These are phyloP conservation scores for Oreochromis niloticus DNA, from an alignment of 2,113 vertebrate species.

Conservation along the genomic window DNA sequence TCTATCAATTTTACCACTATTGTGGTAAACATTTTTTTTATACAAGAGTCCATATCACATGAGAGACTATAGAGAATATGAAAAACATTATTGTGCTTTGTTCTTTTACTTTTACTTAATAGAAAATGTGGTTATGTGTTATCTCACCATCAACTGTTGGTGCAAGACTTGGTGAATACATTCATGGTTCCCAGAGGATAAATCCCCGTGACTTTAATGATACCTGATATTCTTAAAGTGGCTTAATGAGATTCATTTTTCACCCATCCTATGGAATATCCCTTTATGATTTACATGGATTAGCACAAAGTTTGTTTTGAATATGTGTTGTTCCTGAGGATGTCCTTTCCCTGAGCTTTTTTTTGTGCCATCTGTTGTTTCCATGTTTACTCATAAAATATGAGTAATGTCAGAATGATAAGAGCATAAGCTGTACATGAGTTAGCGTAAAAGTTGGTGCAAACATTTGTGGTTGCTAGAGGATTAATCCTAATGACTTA, in stretches of 20 bases:
- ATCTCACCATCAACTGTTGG: background rate
- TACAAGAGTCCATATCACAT: too few relatives aligned
- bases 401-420: background rate
- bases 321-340: background rate
- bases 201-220: background rate
- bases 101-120: background rate
- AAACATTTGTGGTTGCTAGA: background rate
- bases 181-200: background rate
- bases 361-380: background rate
- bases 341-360: background rate
- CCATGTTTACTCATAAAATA: background rate
- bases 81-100: background rate
- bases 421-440: background rate
- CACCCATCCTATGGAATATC: too few relatives aligned
- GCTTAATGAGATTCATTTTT: too few relatives aligned
- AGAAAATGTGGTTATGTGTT: background rate
- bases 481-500: background rate
- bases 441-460: background rate
- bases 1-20: background rate
- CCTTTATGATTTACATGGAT: background rate
- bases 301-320: background rate
- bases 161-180: background rate
- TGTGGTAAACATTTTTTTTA: too few relatives aligned
- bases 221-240: background rate
- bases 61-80: too few relatives aligned